Percentiles rank a stretch among this genome's conserved stretches.
phyloP scores from a whole-genome alignment of 2,888 invertebrate genomes.

The Leucophenga maculata region DNA sequence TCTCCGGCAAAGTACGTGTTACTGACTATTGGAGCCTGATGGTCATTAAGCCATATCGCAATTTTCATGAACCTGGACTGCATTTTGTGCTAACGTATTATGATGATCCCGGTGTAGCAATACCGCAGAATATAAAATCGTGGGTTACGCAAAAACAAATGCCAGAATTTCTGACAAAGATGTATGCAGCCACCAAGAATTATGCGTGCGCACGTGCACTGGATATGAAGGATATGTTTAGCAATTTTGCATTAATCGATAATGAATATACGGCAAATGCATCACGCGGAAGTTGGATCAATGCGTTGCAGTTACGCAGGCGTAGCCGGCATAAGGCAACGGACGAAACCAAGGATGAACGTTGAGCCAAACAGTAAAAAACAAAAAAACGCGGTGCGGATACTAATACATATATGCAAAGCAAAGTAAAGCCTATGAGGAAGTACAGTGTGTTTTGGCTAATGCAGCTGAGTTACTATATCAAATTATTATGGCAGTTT shows the following conservation, averaged over 20 bases:
- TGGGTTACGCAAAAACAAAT: constrained; percentile 86
- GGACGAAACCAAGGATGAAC: background rate
- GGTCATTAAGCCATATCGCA: constrained; percentile 80
- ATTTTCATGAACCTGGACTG: constrained; percentile 67
- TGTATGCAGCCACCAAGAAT: constrained; percentile 80
- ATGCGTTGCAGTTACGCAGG: constrained; percentile 41
- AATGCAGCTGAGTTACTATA: too few species aligned
- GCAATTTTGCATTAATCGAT: constrained; percentile 50
- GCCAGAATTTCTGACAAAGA: constrained; percentile 82
- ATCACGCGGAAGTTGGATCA: constrained; percentile 61
- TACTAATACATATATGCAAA: constrained; percentile 2
- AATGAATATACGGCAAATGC: constrained; percentile 65
- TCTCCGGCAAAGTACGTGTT: constrained; percentile 81
- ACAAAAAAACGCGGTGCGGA: background rate
- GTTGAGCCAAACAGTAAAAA: too few species aligned
- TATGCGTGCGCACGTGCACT: constrained; percentile 73
- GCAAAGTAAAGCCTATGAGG: constrained; percentile 7
- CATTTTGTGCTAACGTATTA: constrained; percentile 89
- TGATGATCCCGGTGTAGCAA: constrained; percentile 86
- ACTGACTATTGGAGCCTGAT: constrained; percentile 89
- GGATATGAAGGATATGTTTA: constrained; percentile 70
- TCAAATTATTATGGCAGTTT: background rate
- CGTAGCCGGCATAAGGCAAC: background rate
- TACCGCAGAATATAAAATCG: constrained; percentile 80
- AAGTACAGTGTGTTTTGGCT: too few species aligned